Evolutionary conservation across 2,888 invertebrate species (phyloP).

Genomic region (Congeria kusceri): DNA sequence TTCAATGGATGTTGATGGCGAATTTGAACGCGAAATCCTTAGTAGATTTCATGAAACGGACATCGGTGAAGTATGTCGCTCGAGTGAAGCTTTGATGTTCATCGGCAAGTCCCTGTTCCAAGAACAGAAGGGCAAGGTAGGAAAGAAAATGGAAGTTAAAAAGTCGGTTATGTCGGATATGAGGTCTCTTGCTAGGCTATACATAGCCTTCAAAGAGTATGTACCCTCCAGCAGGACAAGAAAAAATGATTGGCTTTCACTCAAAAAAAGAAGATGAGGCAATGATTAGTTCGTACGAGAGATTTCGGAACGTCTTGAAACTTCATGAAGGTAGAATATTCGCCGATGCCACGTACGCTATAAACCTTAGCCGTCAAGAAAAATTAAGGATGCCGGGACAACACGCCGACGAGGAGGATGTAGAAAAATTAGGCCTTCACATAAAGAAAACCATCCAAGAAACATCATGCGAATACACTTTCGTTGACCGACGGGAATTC

Average conservation of each 20-base stretch:
- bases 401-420: constrained; percentile 26
- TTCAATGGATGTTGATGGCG: background rate
- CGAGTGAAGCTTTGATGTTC: background rate
- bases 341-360: constrained; percentile 22
- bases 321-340: constrained; percentile 4
- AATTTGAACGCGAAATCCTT: constrained; percentile 3
- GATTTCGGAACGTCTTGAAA: background rate
- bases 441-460: constrained; percentile 12
- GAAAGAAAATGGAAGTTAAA: background rate
- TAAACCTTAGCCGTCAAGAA: constrained; percentile 12
- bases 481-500: constrained; percentile 25
- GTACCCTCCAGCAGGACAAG: background rate
- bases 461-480: constrained; percentile 11
- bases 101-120: constrained; percentile 5
- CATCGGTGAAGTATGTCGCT: constrained; percentile 6
- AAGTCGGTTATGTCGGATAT: constrained; percentile 18
- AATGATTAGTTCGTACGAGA: background rate
- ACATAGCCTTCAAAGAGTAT: background rate
- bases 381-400: constrained; percentile 37
- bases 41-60: constrained; percentile 11
- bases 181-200: constrained; percentile 4
- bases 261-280: constrained; percentile 2
- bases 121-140: background rate
- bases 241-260: constrained; percentile 7
- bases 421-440: constrained; percentile 15